Percentiles rank a stretch among this genome's conserved stretches.
phyloP scores from a whole-genome alignment of 1,140 invertebrate genomes.

The Neocloeon triangulifer region DNA sequence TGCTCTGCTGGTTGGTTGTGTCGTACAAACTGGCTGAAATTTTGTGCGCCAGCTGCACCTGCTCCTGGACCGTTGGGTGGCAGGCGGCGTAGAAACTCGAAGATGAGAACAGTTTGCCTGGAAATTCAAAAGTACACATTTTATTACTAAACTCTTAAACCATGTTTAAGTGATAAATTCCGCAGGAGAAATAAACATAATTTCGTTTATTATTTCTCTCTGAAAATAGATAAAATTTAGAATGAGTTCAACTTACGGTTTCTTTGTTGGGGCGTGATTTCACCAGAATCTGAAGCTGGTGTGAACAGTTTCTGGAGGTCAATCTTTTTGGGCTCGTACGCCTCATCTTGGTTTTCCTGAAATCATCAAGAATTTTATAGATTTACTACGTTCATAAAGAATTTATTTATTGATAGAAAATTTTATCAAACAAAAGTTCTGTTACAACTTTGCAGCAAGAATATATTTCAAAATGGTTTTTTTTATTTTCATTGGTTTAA shows the following conservation, averaged over 20 bases:
- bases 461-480: no score
- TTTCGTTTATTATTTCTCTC: constrained; percentile 5
- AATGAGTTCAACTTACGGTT: constrained; percentile 9
- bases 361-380: no score
- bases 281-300: constrained; percentile 49
- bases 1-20: constrained; percentile 71
- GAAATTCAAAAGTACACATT: constrained; percentile 15
- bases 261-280: constrained; percentile 30
- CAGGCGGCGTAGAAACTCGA: constrained; percentile 80
- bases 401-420: no score
- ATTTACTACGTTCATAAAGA: no score
- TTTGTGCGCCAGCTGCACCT: constrained; percentile 70
- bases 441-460: no score
- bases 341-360: constrained; percentile 10
- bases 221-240: constrained; percentile 3
- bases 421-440: no score
- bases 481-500: no score
- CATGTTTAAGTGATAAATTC: background rate
- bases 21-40: constrained; percentile 84
- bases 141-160: no score
- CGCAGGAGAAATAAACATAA: constrained; percentile 6
- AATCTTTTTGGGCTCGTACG: constrained; percentile 23
- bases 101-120: constrained; percentile 79
- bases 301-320: constrained; percentile 68
- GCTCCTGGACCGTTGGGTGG: constrained; percentile 86